Evolutionary conservation across 2,113 vertebrate genomes (phyloP).

Genomic region (Poicephalus gulielmi): DNA sequence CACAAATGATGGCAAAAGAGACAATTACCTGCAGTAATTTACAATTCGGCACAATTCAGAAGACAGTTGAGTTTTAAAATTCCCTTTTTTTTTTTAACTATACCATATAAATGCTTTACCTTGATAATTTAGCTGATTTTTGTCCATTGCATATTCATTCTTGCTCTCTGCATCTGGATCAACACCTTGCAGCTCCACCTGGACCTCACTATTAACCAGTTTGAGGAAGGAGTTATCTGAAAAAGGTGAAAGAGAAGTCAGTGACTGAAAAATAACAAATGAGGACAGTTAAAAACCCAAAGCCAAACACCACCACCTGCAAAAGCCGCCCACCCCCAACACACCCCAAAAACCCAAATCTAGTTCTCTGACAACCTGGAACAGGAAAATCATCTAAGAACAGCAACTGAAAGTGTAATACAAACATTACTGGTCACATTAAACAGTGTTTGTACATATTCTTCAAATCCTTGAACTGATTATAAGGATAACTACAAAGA

Average conservation of each 20-base stretch:
- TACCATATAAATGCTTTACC: constrained; percentile 68
- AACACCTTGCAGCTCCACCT: constrained; percentile 75
- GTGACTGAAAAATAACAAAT: constrained; percentile 5
- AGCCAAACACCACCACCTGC: not conserved
- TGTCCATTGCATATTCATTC: constrained; percentile 74
- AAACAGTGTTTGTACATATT: not conserved
- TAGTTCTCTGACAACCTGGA: constrained; percentile 34
- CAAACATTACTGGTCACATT: constrained; percentile 23
- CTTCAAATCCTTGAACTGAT: constrained; percentile 9
- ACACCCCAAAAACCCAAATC: not conserved
- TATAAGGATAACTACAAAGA: not conserved
- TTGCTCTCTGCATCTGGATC: constrained; percentile 76
- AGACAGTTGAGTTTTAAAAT: not conserved
- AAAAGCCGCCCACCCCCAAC: not conserved
- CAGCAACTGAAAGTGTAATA: constrained; percentile 30
- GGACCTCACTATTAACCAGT: constrained; percentile 76
- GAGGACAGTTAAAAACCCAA: not conserved
- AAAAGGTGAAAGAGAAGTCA: constrained; percentile 39
- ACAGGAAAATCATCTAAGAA: constrained; percentile 50
- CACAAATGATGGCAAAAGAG: not conserved
- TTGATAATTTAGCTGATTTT: constrained; percentile 77
- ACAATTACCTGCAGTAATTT: not conserved
- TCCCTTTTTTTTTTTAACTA: not conserved
- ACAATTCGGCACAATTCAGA: constrained; percentile 27
- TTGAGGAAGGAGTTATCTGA: constrained; percentile 70